Conservation (phyloP, 2,888 invertebrate genomes). For the Polyploca ridens region DNA sequence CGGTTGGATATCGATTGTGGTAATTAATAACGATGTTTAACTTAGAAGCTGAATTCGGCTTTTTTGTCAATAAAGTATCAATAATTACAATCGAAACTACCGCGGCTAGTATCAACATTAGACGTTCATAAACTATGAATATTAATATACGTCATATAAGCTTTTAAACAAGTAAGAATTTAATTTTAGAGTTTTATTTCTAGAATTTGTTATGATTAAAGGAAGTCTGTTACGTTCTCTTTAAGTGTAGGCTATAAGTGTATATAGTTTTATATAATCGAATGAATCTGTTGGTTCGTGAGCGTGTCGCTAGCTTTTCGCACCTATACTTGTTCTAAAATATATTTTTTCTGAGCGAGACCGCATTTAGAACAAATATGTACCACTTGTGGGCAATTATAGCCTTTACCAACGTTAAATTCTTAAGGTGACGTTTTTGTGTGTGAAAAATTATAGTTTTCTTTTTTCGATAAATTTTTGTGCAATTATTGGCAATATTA, state of each 20-base stretch:
- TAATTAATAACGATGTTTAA: not conserved
- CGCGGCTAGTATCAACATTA: constrained; percentile 5
- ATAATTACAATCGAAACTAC: constrained; percentile 8
- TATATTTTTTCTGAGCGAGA: constrained; percentile 14
- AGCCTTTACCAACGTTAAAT: not conserved
- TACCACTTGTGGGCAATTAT: not conserved
- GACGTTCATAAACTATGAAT: constrained; percentile 7
- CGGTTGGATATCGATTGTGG: not conserved
- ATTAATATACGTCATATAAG: constrained; percentile 10
- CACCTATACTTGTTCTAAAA: constrained; percentile 30
- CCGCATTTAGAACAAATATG: constrained; percentile 13
- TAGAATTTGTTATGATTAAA: constrained; percentile 14
- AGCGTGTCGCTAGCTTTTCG: constrained; percentile 43
- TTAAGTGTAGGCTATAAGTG: constrained; percentile 34
- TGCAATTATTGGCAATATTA: constrained; percentile 2
- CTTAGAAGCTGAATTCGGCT: not conserved
- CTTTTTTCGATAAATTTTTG: not conserved
- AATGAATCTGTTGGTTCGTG: constrained; percentile 23
- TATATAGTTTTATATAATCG: constrained; percentile 33
- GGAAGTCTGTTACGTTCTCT: constrained; percentile 33
- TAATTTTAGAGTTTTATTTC: constrained; percentile 15
- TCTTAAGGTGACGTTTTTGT: not conserved
- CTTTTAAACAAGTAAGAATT: constrained; percentile 13
- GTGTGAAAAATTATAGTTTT: not conserved
- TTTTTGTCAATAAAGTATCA: not conserved